These are phyloP conservation scores for Odobenus rosmarus DNA, from an alignment of 2,113 vertebrate species.

Conservation along the genomic window DNA sequence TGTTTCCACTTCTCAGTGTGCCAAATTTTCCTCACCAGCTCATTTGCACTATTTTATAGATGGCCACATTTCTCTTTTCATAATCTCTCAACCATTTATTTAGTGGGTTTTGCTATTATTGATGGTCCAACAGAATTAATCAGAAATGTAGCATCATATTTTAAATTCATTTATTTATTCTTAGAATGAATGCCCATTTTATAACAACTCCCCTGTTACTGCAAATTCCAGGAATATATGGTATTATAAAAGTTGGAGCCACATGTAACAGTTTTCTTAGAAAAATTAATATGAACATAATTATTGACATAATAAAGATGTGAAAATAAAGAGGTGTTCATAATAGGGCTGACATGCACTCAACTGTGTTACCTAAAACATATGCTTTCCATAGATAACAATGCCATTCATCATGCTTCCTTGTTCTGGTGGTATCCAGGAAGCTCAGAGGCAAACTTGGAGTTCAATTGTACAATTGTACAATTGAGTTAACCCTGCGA, in stretches of 20 bases:
- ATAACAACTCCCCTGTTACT: not conserved
- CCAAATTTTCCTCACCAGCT: not conserved
- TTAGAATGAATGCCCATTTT: not conserved
- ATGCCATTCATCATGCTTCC: not conserved
- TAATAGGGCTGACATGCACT: not conserved
- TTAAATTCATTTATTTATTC: not conserved
- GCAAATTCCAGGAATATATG: not conserved
- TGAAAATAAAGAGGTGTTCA: conserved; percentile 10
- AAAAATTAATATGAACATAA: not conserved
- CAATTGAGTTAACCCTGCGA: not conserved
- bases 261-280: not conserved
- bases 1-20: not conserved
- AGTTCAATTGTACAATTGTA: not conserved
- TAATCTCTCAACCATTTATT: not conserved
- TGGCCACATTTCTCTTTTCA: not conserved
- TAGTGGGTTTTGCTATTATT: not conserved
- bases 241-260: not conserved
- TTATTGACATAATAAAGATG: not conserved
- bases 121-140: not conserved
- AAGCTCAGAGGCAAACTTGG: not conserved
- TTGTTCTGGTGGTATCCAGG: not conserved
- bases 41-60: not conserved
- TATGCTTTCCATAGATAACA: not conserved
- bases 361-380: not conserved
- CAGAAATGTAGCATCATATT: not conserved